Evolutionary conservation across 92 coral and sea anemone genomes (phyloP).

Genomic region (Parazoanthus swiftii): DNA sequence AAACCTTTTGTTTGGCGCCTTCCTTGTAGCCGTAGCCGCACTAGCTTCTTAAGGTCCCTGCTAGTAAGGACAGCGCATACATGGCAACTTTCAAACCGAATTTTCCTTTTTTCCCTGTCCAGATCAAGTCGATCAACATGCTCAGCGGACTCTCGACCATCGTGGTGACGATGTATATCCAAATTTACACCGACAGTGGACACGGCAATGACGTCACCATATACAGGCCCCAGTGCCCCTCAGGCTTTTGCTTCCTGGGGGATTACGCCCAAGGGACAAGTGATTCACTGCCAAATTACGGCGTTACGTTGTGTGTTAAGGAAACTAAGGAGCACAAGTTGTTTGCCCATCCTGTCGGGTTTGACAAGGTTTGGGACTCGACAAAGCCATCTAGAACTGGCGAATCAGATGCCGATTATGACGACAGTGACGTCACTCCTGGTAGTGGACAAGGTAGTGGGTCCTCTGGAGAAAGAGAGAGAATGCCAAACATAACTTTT

Average conservation of each 20-base stretch:
- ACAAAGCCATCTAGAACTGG: constrained; percentile 41
- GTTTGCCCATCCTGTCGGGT: constrained; percentile 54
- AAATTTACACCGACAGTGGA: constrained; percentile 61
- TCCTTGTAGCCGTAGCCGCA: too few species aligned
- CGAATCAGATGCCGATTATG: background rate
- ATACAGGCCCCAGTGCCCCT: constrained; percentile 82
- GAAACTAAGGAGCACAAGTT: constrained; percentile 38
- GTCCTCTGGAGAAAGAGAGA: constrained; percentile 48
- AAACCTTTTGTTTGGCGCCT: too few species aligned
- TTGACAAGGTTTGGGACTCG: constrained; percentile 71
- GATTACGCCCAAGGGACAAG: constrained; percentile 81
- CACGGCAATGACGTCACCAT: constrained; percentile 63
- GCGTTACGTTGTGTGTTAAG: constrained; percentile 64
- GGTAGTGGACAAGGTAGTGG: constrained; percentile 46
- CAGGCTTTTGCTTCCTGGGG: constrained; percentile 76
- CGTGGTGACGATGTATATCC: constrained; percentile 59
- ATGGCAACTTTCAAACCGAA: background rate
- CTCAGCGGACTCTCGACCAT: constrained; percentile 50
- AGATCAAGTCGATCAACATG: constrained; percentile 38
- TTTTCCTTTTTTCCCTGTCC: background rate
- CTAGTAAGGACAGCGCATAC: too few species aligned
- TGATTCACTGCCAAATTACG: constrained; percentile 60
- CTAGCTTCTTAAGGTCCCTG: too few species aligned
- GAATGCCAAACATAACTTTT: constrained; percentile 48
- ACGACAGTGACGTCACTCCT: constrained; percentile 44